Evolutionary conservation across 2,888 invertebrate species (phyloP), one percentile per base, ranked within the genome.

Genomic region (Oligia fasciuncula): DNA sequence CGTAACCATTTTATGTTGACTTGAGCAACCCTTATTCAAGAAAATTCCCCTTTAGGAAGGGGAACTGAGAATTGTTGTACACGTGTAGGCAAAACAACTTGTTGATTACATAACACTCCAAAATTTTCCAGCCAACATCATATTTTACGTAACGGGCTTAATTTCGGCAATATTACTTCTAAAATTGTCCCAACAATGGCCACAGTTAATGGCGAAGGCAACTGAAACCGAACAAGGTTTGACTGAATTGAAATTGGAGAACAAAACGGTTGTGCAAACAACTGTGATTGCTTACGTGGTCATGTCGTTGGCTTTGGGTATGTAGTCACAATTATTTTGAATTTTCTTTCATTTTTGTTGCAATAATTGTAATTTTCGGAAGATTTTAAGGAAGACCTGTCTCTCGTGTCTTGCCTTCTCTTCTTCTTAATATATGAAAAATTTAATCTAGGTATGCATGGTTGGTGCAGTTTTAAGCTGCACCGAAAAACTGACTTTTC

Each of bases 141-240:
- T 91, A 17, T 92, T 93, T 81, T 91, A 91, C 72, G 54, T 84
- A 19, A 89, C 89, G 0, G 81, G 83, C 2, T 43, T 90, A 13
- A 60, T 87, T 19, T 82, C 89, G 8, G 78, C 89, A 4, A 35
- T 91, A 17, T 80, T 90, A 57, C 75, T 93, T 57, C 40, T 90
- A 19, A 89, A 86, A 73, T 76, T 94, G 14, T 91, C 93, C 0
- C 86, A 81, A 57, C 85, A 90, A 72, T 94, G 94, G 94, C 89
- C 91, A 0, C 76, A 49, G 4, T 65, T 94, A 17, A 83, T 94
- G 13, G 86, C 79, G 51, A 89, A 80, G 60, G 91, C 92, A 0
- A 76, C 82, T 1, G 83, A 90, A 49, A 91, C 91, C 5, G 95
- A 94, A 81, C 73, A 73, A 6, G 82, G 73, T 9, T 80, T 94